Base-by-base conservation (phyloP, 2,888 invertebrate genomes). In the Xylocampa areola region DNA sequence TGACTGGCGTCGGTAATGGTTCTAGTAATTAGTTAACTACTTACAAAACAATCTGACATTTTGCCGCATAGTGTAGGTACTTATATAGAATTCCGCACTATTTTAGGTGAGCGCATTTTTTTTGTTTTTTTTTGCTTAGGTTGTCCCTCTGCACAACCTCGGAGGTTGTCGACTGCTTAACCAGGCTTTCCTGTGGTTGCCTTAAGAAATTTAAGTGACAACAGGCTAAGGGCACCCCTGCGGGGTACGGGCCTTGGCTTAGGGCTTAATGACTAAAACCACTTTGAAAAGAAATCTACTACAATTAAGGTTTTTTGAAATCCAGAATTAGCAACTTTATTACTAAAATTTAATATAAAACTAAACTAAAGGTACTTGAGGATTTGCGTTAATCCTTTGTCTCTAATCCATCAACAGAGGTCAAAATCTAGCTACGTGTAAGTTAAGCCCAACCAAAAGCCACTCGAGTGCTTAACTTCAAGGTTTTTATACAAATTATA, bases 401-500 rank as follows among this genome's bases (percentile, higher is more conserved):
- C 13, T 10, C 16, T 39, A 44, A 62, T 44, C 32, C 11, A 8
- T 35, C 23, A 49, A 41, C 37, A 21, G 25, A 61, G 2, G 27
- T 49, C 33, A 5, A 32, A 53, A 47, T 45, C 17, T 40, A n/a
- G n/a, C n/a, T n/a, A n/a, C n/a, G n/a, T n/a, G n/a, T n/a, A 21
- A 54, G 17, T 25, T 7, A 23, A 33, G 25, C 13, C 45, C 13
- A 54, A 30, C n/a, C 17, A 10, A 43, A 47, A 40, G 37, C 29
- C 5, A 32, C 14, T 59, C 4, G 21, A 43, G 21, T 39, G 16
- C 30, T 43, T 13, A 51, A 33, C 30, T 45, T 41, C 39, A 59
- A 55, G 47, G 39, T 14, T 59, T 54, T 52, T 53, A 33, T 11
- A 36, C 49, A 52, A 29, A 23, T 25, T 55, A 30, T 30, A 49